phyloP scores from a whole-genome alignment of 2,888 invertebrate genomes.

The Phragmatobia fuliginosa region DNA sequence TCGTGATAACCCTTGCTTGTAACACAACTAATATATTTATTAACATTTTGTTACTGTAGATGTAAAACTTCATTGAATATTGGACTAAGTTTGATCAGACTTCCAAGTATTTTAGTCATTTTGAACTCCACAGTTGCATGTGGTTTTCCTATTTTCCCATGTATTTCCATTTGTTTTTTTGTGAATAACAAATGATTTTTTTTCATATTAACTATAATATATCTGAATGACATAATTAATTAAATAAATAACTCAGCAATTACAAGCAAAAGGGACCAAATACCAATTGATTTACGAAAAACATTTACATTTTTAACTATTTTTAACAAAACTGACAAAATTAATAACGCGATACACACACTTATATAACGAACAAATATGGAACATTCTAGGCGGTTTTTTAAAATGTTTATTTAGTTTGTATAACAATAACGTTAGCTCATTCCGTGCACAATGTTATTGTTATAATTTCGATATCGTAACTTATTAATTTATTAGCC shows the following conservation, averaged over 20 bases:
- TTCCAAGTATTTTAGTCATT: slow-evolving; percentile 47
- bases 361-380: slow-evolving; percentile 64
- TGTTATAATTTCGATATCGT: slow-evolving; percentile 68
- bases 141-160: slow-evolving; percentile 60
- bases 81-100: slow-evolving; percentile 39
- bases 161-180: slow-evolving; percentile 61
- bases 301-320: slow-evolving; percentile 63
- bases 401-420: slow-evolving; percentile 64
- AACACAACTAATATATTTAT: slow-evolving; percentile 82
- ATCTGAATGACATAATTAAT: slow-evolving; percentile 67
- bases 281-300: slow-evolving; percentile 73
- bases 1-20: slow-evolving; percentile 86
- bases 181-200: slow-evolving; percentile 71
- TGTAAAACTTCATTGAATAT: slow-evolving; percentile 53
- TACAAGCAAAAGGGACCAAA: slow-evolving; percentile 87
- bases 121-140: slow-evolving; percentile 66
- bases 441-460: slow-evolving; percentile 61
- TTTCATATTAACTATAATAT: slow-evolving; percentile 71
- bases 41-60: slow-evolving; percentile 71
- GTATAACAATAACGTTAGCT: slow-evolving; percentile 66
- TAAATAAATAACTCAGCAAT: slow-evolving; percentile 72
- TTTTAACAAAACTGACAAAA: slow-evolving; percentile 80
- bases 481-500: slow-evolving; percentile 84
- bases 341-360: slow-evolving; percentile 70
- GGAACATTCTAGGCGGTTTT: slow-evolving; percentile 76